Percentiles rank a stretch among this genome's conserved stretches.
These are phyloP conservation scores for Anguilla marmorata DNA, from an alignment of 2,797 vertebrate species.

Conservation along the genomic window DNA sequence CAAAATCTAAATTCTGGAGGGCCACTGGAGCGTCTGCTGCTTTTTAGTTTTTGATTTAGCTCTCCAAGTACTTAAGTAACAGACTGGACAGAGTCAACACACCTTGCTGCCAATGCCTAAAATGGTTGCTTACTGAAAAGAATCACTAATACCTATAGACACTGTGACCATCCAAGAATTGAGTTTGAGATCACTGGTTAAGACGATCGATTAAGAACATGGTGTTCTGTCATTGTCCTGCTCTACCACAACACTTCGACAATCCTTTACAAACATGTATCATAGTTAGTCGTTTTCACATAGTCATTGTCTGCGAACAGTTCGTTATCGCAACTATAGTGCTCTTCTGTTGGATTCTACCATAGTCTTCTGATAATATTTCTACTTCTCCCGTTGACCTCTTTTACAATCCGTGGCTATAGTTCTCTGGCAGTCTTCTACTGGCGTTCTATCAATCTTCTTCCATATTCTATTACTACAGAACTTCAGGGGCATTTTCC, in stretches of 20 bases:
- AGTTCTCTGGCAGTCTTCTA: background rate
- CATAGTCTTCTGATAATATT: background rate
- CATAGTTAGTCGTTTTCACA: background rate
- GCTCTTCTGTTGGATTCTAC: background rate
- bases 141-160: too few species aligned
- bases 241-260: background rate
- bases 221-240: background rate
- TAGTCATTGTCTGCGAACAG: background rate
- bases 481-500: background rate
- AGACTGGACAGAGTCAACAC: too few species aligned
- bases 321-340: background rate
- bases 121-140: too few species aligned
- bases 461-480: background rate
- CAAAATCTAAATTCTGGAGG: background rate
- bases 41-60: background rate
- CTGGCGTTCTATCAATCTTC: background rate
- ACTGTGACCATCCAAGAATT: background rate
- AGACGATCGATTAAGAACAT: background rate
- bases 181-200: background rate
- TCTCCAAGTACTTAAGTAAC: slow-evolving; percentile 7
- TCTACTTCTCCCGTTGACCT: background rate
- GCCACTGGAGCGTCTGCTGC: background rate
- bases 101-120: background rate
- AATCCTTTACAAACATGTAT: background rate
- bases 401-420: background rate